phyloP scores from a whole-genome alignment of 1,140 invertebrate species.

The Riptortus pedestris region DNA sequence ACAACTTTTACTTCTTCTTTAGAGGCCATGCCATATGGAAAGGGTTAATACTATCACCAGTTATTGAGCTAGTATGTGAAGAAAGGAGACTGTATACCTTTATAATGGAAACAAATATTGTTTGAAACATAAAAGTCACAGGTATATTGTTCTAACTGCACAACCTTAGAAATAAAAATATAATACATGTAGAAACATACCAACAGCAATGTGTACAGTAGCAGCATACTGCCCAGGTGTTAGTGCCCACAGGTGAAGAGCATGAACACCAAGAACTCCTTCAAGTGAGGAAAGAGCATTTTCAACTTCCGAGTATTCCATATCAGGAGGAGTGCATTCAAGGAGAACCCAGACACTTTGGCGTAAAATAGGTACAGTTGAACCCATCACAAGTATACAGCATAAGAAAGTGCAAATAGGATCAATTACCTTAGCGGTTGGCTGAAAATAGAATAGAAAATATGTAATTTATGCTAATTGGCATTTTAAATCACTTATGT shows the following conservation, averaged over 20 bases:
- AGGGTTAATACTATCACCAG: too few species aligned
- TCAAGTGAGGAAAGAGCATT: constrained; percentile 46
- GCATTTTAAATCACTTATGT: too few species aligned
- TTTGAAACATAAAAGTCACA: too few species aligned
- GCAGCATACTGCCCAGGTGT: constrained; percentile 59
- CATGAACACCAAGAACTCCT: constrained; percentile 65
- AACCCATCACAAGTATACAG: constrained; percentile 70
- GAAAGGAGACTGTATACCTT: too few species aligned
- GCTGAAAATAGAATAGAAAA: constrained; percentile 47
- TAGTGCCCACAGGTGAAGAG: constrained; percentile 68
- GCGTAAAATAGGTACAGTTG: constrained; percentile 60
- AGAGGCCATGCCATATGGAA: too few species aligned
- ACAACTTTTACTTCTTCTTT: too few species aligned
- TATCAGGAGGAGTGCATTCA: constrained; percentile 58
- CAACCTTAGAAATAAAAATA: too few species aligned
- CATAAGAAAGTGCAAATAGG: constrained; percentile 84
- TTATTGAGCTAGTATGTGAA: too few species aligned
- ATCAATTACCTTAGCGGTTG: constrained; percentile 65
- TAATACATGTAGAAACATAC: too few species aligned
- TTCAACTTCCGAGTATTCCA: constrained; percentile 44
- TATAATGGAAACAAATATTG: too few species aligned
- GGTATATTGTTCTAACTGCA: too few species aligned
- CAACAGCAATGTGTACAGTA: constrained; percentile 62
- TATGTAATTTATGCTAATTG: background rate
- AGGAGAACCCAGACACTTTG: constrained; percentile 67